phyloP scores from a whole-genome alignment of 2,113 vertebrate genomes.

The Myiopsitta monachus region DNA sequence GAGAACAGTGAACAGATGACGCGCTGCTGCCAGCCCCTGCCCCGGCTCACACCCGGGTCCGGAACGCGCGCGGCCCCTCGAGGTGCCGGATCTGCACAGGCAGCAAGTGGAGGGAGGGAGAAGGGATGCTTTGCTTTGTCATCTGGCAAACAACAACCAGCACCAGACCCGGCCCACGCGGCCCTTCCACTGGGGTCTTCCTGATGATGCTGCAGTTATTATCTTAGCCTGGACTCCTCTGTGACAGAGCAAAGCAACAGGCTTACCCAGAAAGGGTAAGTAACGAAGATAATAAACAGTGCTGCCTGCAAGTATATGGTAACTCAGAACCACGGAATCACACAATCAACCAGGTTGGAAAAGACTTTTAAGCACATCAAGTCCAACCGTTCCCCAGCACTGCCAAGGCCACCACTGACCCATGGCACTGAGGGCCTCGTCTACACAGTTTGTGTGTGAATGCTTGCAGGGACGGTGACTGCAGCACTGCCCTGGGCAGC shows the following conservation, averaged over 20 bases:
- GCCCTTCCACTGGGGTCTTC: background rate
- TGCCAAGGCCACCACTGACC: background rate
- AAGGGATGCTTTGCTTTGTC: background rate
- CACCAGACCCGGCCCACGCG: background rate
- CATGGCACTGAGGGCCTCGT: background rate
- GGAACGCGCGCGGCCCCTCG: accelerated
- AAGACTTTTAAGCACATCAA: background rate
- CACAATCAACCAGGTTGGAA: background rate
- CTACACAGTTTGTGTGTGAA: background rate
- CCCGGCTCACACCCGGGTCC: accelerated
- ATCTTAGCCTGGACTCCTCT: background rate
- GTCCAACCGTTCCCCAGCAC: background rate
- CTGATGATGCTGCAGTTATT: accelerated
- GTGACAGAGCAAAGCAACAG: background rate
- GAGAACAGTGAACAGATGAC: background rate
- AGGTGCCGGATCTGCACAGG: background rate
- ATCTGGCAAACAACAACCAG: background rate
- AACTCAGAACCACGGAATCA: background rate
- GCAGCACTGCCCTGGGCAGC: too few relatives aligned
- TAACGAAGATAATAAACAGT: accelerated
- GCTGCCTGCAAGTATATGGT: background rate
- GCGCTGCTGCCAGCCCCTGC: background rate
- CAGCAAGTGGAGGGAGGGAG: accelerated
- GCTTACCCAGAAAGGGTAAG: background rate
- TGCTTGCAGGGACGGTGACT: background rate